Evolutionary conservation across 2,113 vertebrate genomes (phyloP), one percentile per base, ranked within the genome.

Genomic region (Takifugu bimaculatus): DNA sequence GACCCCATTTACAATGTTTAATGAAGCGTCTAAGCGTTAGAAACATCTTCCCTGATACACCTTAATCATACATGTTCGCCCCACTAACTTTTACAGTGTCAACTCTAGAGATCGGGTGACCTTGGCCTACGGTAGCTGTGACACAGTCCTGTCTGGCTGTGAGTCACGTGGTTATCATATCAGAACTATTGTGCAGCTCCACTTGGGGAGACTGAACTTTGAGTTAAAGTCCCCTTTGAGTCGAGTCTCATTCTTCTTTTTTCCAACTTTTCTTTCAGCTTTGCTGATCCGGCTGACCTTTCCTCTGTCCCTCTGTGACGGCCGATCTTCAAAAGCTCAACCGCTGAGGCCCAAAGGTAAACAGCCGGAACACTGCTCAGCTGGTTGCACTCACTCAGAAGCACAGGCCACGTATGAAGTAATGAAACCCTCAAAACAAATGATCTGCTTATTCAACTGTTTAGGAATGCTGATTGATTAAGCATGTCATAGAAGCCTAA

Each of bases 71-170:
- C 12, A 48, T 5, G 45, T 48, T 48, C 15, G 63, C 65, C 70
- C 59, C 52, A 13, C 54, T 50, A 60, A 75, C 57, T 59, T 66
- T 70, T 57, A 68, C 60, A 67, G 80, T 85, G 84, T 89, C 86
- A 87, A 81, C 76, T 75, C 74, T 82, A 85, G 85, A 87, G 81
- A 87, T 80, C 76, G 32, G 65, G 76, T 85, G 35, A 39, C 35
- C 35, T 39, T 3, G 35, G 6, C 35, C 35, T 39, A 75, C 70
- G 80, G 77, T 79, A 84, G 58, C 75, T 70, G 75, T 74, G 83
- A 78, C 84, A 79, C 77, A 39, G 3, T 84, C 82, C 68, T 75
- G 79, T 63, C 67, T 80, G 73, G 74, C 74, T 80, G 84, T 77
- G 63, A 67, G 67, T 44, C 44, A 67, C 63, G 70, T 68, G 75